Conservation (phyloP, 2,113 vertebrate genomes). For the Taurulus bubalis region DNA sequence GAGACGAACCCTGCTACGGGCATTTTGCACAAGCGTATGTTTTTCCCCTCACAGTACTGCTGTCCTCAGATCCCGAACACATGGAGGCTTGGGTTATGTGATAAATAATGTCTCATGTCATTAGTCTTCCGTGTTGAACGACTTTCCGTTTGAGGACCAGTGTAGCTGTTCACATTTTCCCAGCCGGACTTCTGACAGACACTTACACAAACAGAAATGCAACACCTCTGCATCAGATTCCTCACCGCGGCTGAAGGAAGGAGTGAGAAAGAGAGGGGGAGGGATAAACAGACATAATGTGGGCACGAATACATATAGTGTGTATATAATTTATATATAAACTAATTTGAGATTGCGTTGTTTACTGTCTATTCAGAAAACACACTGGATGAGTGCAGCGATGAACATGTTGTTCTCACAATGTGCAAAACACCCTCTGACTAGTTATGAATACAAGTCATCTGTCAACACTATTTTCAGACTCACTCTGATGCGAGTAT, state of each 20-base stretch:
- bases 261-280: conserved; percentile 37
- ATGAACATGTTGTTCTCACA: conserved; percentile 49
- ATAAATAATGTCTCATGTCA: conserved; percentile 28
- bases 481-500: conserved; percentile 37
- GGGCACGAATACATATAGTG: not conserved
- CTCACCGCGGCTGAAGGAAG: conserved; percentile 75
- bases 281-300: conserved; percentile 33
- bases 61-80: conserved; percentile 11
- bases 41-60: not conserved
- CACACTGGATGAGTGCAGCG: conserved; percentile 9
- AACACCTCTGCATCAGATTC: conserved; percentile 83
- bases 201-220: conserved; percentile 77
- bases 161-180: conserved; percentile 61
- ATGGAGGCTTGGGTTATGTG: not conserved
- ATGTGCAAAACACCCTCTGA: conserved; percentile 41
- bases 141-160: conserved; percentile 48
- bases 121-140: conserved; percentile 13
- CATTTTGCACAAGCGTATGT: conserved; percentile 15
- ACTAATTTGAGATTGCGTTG: conserved; percentile 10
- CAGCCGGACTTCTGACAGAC: conserved; percentile 66
- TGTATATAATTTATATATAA: not conserved
- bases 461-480: conserved; percentile 66
- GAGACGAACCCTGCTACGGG: conserved; percentile 7
- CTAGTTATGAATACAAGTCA: conserved; percentile 53
- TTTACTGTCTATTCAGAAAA: conserved; percentile 39